Evolutionary conservation across 2,888 invertebrate genomes (phyloP).

Genomic region (Andrena camellia): DNA sequence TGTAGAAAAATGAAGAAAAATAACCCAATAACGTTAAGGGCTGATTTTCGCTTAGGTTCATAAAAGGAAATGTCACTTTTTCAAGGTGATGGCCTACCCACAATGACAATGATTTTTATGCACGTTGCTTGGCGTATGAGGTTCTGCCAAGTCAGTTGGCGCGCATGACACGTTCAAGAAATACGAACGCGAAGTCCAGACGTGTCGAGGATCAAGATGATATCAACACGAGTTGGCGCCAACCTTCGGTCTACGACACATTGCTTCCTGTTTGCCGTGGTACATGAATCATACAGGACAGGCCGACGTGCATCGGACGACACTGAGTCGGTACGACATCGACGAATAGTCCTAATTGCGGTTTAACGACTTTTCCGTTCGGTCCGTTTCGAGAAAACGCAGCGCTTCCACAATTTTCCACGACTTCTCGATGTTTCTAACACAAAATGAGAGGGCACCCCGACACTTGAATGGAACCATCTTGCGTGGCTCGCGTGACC

Average conservation of each 20-base stretch:
- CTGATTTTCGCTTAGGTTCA: no score
- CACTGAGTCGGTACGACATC: slow-evolving; percentile 35
- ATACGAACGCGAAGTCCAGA: slow-evolving; percentile 35
- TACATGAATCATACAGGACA: slow-evolving; percentile 59
- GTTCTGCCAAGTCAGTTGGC: slow-evolving; percentile 33
- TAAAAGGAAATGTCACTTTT: not conserved
- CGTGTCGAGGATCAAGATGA: slow-evolving; percentile 64
- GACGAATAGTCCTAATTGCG: slow-evolving; percentile 51
- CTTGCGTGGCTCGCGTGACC: not conserved
- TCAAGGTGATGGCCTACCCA: not conserved
- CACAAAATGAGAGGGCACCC: not conserved
- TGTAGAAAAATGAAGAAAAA: no score
- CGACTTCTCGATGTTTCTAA: not conserved
- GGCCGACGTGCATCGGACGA: slow-evolving; percentile 49
- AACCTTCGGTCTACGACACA: slow-evolving; percentile 65
- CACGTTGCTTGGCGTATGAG: slow-evolving; percentile 5
- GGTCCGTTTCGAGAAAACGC: not conserved
- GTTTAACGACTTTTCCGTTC: slow-evolving; percentile 47
- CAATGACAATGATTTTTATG: slow-evolving; percentile 13
- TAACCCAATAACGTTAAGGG: no score
- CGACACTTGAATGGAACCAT: no score
- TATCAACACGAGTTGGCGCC: slow-evolving; percentile 70
- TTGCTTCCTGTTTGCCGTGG: slow-evolving; percentile 67
- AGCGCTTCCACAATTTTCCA: not conserved
- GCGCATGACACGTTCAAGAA: slow-evolving; percentile 36